Evolutionary conservation across 1,140 invertebrate genomes (phyloP).

Genomic region (Ips nitidus): DNA sequence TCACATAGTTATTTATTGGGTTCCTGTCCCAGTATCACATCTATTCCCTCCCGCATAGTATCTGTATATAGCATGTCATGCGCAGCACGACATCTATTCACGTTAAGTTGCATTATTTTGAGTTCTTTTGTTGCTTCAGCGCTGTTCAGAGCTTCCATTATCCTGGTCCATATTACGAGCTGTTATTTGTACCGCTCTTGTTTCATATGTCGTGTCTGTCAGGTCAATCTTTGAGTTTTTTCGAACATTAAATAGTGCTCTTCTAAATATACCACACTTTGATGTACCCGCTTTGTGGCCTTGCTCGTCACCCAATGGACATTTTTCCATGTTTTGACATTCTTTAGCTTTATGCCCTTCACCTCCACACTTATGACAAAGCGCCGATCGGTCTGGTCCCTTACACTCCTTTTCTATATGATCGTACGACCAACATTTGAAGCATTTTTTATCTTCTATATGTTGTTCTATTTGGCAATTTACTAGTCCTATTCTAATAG

Average conservation of each 20-base stretch:
- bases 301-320: constrained; percentile 8
- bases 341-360: constrained; percentile 1
- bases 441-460: not conserved
- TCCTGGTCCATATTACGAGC: not conserved
- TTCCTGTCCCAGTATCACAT: not conserved
- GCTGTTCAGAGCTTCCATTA: not conserved
- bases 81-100: not conserved
- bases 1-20: not conserved
- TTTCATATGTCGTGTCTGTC: not conserved
- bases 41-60: not conserved
- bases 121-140: not conserved
- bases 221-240: not conserved
- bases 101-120: not conserved
- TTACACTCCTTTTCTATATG: constrained; percentile 4
- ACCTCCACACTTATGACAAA: constrained; percentile 1
- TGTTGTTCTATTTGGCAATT: constrained; percentile 26
- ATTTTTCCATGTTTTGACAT: constrained; percentile 6
- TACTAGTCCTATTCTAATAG: constrained; percentile 22
- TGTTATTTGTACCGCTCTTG: not conserved
- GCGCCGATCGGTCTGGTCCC: not conserved
- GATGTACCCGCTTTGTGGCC: constrained; percentile 3
- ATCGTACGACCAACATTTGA: constrained; percentile 17
- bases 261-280: not conserved
- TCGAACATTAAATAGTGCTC: not conserved
- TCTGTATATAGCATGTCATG: not conserved